Evolutionary conservation across 1,140 invertebrate genomes (phyloP).

Genomic region (Trissolcus basalis): DNA sequence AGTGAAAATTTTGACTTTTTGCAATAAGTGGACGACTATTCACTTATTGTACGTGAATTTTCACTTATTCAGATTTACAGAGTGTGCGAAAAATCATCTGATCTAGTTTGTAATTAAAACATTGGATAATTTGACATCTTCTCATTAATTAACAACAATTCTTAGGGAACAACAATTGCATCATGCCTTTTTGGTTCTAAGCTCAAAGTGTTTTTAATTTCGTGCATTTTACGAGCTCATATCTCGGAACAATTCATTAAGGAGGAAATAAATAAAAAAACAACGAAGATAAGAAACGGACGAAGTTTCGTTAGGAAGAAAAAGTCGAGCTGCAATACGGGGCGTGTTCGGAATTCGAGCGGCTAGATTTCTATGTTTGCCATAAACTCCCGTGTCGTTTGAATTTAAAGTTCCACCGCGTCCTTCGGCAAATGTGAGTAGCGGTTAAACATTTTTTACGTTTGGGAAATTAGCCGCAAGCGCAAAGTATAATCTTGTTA

Average conservation of each 20-base stretch:
- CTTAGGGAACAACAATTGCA: slow-evolving; percentile 11
- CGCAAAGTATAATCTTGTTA: slow-evolving; percentile 36
- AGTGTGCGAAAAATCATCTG: no score
- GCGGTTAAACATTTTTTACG: slow-evolving; percentile 46
- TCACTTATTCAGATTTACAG: no score
- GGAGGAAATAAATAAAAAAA: slow-evolving; percentile 7
- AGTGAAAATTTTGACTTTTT: no score
- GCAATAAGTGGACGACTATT: no score
- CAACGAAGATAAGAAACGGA: slow-evolving; percentile 11
- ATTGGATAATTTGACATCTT: not conserved
- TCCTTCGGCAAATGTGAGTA: slow-evolving; percentile 30
- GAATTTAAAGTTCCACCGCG: slow-evolving; percentile 37
- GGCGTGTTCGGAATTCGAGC: slow-evolving; percentile 42
- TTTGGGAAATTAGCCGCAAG: slow-evolving; percentile 39
- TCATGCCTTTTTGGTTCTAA: slow-evolving; percentile 1
- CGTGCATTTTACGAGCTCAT: slow-evolving; percentile 43
- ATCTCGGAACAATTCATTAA: slow-evolving; percentile 49
- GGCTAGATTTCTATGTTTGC: slow-evolving; percentile 45
- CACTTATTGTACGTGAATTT: no score
- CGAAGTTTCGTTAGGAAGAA: slow-evolving; percentile 17
- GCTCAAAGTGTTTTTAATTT: slow-evolving; percentile 37
- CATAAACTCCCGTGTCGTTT: slow-evolving; percentile 44
- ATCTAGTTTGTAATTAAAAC: no score
- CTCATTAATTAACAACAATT: slow-evolving; percentile 17
- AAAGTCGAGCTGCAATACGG: slow-evolving; percentile 33